phyloP scores from a whole-genome alignment of 2,797 vertebrate species.

The Chlorospingus semifuscus region DNA sequence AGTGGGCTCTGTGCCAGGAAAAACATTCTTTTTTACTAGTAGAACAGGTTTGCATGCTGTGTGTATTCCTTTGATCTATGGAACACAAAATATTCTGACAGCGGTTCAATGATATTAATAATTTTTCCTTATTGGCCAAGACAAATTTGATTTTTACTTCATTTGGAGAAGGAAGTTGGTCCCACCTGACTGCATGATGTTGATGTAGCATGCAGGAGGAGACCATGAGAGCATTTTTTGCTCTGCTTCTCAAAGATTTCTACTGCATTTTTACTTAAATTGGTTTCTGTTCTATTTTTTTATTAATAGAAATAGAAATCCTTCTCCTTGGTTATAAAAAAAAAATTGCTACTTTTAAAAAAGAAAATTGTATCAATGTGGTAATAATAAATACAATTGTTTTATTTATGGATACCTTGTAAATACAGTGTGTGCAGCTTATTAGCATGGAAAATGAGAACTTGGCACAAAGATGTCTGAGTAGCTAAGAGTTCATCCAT shows the following conservation, averaged over 20 bases:
- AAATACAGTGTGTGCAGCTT: not conserved
- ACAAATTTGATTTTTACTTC: slow-evolving; percentile 39
- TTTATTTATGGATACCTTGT: not conserved
- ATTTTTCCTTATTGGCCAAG: slow-evolving; percentile 21
- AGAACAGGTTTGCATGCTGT: slow-evolving; percentile 53
- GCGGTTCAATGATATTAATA: slow-evolving; percentile 15
- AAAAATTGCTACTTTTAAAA: not conserved
- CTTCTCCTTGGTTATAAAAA: not conserved
- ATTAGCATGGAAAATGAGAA: not conserved
- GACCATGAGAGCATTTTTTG: not conserved
- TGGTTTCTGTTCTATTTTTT: not conserved
- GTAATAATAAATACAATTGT: not conserved
- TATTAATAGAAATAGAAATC: not conserved
- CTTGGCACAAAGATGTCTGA: not conserved
- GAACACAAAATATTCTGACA: slow-evolving; percentile 46
- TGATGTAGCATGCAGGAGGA: not conserved
- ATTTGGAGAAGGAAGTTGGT: slow-evolving; percentile 9
- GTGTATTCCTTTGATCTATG: slow-evolving; percentile 25
- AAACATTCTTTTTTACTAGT: slow-evolving; percentile 37
- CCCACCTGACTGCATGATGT: not conserved
- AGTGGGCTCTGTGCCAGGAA: slow-evolving; percentile 36
- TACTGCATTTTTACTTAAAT: not conserved
- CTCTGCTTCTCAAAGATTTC: not conserved
- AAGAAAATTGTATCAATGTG: not conserved
- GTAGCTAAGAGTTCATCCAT: not conserved